phyloP scores from a whole-genome alignment of 1,140 invertebrate genomes.

The Idris sp. region DNA sequence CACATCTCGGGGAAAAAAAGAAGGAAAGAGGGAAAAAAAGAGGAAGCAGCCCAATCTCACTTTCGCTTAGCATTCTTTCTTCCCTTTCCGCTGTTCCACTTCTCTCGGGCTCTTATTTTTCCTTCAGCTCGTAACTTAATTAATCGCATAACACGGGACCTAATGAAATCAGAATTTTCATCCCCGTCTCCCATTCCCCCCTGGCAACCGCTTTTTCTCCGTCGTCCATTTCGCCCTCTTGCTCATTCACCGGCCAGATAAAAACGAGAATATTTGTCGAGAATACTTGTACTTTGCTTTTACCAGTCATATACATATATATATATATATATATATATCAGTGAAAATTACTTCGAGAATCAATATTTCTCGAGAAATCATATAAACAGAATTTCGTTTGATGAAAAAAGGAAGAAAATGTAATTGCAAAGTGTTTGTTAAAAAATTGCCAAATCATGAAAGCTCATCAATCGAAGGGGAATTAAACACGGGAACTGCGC shows the following conservation, averaged over 20 bases:
- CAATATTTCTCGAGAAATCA: conserved; percentile 68
- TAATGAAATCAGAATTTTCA: conserved; percentile 78
- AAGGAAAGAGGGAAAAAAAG: conserved; percentile 44
- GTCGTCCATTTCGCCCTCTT: conserved; percentile 63
- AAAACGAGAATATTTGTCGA: conserved; percentile 76
- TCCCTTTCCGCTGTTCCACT: conserved; percentile 44
- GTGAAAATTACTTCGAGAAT: conserved; percentile 70
- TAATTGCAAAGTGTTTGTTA: conserved; percentile 3
- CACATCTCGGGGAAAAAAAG: conserved; percentile 39
- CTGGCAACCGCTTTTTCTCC: conserved; percentile 63
- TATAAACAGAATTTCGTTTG: conserved; percentile 58
- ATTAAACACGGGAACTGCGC: conserved; percentile 33
- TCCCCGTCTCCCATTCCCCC: conserved; percentile 37
- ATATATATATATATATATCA: too few relatives aligned
- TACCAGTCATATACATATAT: too few relatives aligned
- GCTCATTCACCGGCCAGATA: conserved; percentile 60
- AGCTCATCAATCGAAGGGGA: conserved; percentile 68
- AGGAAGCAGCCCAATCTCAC: conserved; percentile 48
- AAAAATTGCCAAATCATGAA: conserved; percentile 72
- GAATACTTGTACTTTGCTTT: conserved; percentile 71
- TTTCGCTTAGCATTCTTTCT: conserved; percentile 49
- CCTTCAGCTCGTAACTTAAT: conserved; percentile 77
- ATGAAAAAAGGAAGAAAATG: too few relatives aligned
- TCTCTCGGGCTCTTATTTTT: conserved; percentile 75
- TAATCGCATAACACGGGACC: conserved; percentile 78